phyloP scores from a whole-genome alignment of 2,888 invertebrate species.

The Electrophaes corylata region DNA sequence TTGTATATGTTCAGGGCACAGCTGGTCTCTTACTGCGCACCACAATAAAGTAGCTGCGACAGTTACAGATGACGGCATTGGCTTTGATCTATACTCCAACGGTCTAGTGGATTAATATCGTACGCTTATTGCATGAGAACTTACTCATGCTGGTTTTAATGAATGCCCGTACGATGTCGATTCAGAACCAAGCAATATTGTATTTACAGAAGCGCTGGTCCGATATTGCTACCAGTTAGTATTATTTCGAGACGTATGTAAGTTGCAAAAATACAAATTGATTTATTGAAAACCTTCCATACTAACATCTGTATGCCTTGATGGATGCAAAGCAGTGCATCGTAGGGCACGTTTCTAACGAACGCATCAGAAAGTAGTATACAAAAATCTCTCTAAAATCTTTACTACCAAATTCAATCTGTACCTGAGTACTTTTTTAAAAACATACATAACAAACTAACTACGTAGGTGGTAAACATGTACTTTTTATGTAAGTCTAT shows the following conservation, averaged over 20 bases:
- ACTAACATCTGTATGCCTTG: no score
- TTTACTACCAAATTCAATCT: no score
- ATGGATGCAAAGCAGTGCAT: no score
- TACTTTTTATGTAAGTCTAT: no score
- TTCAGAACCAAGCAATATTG: neutral
- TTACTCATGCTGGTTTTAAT: conserved; percentile 20
- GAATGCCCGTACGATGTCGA: conserved; percentile 1
- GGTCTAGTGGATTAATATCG: conserved; percentile 27
- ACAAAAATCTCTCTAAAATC: no score
- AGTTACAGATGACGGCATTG: conserved; percentile 60
- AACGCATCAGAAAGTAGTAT: no score
- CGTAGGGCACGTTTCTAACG: no score
- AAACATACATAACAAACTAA: no score
- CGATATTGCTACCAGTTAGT: neutral
- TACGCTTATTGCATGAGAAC: conserved; percentile 29
- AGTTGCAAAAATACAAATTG: no score
- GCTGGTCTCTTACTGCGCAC: conserved; percentile 26
- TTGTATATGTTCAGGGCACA: conserved; percentile 17
- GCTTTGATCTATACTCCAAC: conserved; percentile 68
- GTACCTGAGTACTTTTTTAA: no score
- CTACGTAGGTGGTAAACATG: no score
- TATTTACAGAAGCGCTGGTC: neutral
- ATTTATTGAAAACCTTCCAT: no score
- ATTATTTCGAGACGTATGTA: neutral
- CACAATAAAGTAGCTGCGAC: conserved; percentile 28